Evolutionary conservation across 2,113 vertebrate genomes (phyloP).

Genomic region (Neodon shergylaensis): DNA sequence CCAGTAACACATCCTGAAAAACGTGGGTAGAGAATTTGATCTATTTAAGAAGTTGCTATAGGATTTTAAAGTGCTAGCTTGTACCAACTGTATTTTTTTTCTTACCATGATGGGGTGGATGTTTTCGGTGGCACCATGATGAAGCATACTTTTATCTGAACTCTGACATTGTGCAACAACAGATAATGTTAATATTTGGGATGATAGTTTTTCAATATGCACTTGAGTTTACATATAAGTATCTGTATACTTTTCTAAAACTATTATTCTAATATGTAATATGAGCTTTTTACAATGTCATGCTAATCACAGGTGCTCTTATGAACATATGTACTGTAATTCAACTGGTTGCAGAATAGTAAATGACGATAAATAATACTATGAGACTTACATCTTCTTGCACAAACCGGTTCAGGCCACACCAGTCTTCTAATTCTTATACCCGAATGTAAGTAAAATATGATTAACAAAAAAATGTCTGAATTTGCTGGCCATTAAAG

Average conservation of each 20-base stretch:
- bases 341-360: neutral
- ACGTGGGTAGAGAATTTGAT: neutral
- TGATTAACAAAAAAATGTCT: neutral
- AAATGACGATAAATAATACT: neutral
- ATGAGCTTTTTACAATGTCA: neutral
- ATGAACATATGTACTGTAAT: neutral
- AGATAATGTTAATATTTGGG: neutral
- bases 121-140: neutral
- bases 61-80: neutral
- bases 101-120: neutral
- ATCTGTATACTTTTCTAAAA: neutral
- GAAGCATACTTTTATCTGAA: slow-evolving; percentile 7
- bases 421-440: neutral
- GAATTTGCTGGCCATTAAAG: neutral
- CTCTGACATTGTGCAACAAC: neutral
- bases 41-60: neutral
- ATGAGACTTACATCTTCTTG: neutral
- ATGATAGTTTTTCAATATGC: neutral
- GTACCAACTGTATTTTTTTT: neutral
- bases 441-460: neutral
- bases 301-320: neutral
- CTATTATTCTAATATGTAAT: neutral
- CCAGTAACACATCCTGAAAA: slow-evolving; percentile 18
- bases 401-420: neutral
- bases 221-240: neutral